Conservation (phyloP, 2,797 vertebrate genomes). For the Pseudochaenichthys georgianus region DNA sequence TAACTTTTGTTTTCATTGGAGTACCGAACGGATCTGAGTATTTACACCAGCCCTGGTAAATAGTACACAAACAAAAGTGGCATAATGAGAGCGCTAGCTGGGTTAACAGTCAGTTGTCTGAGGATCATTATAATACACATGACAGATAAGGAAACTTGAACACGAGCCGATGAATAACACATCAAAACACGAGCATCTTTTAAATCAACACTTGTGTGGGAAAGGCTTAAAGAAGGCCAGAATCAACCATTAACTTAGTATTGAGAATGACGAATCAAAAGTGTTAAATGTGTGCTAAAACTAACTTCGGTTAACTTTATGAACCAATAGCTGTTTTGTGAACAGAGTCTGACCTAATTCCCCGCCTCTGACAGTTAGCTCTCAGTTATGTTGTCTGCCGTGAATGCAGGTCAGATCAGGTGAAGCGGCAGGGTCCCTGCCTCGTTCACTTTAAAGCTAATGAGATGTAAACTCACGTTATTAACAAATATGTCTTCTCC, state of each 20-base stretch:
- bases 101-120: too few relatives aligned
- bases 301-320: background rate
- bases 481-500: constrained; percentile 84
- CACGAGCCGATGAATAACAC: background rate
- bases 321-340: background rate
- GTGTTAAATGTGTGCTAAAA: fast-evolving
- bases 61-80: too few relatives aligned
- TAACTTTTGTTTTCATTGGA: too few relatives aligned
- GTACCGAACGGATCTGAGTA: too few relatives aligned
- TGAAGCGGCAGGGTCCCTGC: constrained; percentile 34
- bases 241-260: background rate
- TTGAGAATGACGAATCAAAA: fast-evolving
- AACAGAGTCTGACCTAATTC: background rate
- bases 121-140: too few relatives aligned
- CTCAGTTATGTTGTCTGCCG: background rate
- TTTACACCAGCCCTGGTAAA: too few relatives aligned
- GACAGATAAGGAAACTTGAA: too few relatives aligned
- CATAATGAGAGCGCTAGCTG: too few relatives aligned
- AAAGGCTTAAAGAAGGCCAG: background rate
- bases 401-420: constrained; percentile 46
- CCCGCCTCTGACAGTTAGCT: background rate
- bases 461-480: constrained; percentile 61
- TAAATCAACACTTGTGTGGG: background rate
- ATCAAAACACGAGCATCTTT: background rate
- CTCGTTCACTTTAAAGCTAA: background rate